These are phyloP conservation scores for Tetragnatha versicolor DNA, from an alignment of 1,140 invertebrate genomes.

Conservation along the genomic window DNA sequence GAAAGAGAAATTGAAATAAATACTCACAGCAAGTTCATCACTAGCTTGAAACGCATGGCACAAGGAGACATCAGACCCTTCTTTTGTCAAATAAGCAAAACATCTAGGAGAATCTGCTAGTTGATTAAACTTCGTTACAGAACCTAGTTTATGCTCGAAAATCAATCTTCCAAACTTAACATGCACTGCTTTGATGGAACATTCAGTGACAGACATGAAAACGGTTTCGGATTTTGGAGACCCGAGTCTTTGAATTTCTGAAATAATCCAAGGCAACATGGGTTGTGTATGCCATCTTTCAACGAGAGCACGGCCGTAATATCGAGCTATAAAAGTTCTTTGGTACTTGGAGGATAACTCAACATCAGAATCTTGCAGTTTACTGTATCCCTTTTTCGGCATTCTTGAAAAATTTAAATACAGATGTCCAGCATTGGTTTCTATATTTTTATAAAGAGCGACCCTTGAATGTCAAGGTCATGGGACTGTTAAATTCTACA, in stretches of 20 bases:
- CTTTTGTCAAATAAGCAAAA: conserved; percentile 52
- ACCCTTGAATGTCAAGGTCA: conserved; percentile 53
- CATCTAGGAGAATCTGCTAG: conserved; percentile 39
- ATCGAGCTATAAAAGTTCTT: conserved; percentile 45
- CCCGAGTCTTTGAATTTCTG: conserved; percentile 48
- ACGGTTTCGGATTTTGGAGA: conserved; percentile 51
- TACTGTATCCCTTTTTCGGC: conserved; percentile 43
- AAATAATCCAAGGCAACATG: conserved; percentile 51
- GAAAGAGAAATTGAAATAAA: not conserved
- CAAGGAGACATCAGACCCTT: conserved; percentile 42
- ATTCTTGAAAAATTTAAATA: not conserved
- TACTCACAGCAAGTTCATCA: conserved; percentile 45
- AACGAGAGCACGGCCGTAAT: conserved; percentile 49
- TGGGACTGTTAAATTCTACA: not conserved
- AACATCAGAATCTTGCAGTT: conserved; percentile 43
- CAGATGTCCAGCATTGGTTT: not conserved
- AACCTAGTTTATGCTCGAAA: conserved; percentile 51
- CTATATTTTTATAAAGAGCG: not conserved
- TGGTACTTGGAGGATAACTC: conserved; percentile 48
- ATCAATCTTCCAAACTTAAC: conserved; percentile 39
- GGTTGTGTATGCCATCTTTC: conserved; percentile 55
- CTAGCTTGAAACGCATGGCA: conserved; percentile 53
- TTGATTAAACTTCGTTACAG: conserved; percentile 47
- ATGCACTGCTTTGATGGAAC: conserved; percentile 40
- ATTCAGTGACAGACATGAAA: conserved; percentile 43